Conservation (phyloP, 1,140 invertebrate species). For the Maconellicoccus hirsutus region DNA sequence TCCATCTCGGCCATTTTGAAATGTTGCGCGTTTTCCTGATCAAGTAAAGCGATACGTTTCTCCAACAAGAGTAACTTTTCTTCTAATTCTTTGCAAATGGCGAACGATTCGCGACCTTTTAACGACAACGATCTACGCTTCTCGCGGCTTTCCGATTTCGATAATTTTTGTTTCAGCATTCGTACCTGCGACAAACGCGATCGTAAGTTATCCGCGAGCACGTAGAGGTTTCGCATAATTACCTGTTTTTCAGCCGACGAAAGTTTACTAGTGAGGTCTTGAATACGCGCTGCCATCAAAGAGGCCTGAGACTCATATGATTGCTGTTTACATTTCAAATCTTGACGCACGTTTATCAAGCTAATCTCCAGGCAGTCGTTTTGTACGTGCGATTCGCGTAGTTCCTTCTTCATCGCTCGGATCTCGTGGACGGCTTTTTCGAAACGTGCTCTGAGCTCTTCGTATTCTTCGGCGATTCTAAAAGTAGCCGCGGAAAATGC, state of each 20-base stretch:
- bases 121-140: conserved; percentile 66
- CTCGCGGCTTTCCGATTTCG: conserved; percentile 61
- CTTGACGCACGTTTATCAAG: conserved; percentile 57
- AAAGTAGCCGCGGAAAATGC: too few relatives aligned
- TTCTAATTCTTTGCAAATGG: conserved; percentile 67
- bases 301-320: conserved; percentile 60
- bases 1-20: conserved; percentile 34
- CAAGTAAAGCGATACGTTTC: conserved; percentile 55
- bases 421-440: conserved; percentile 74
- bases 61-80: conserved; percentile 68
- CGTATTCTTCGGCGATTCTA: conserved; percentile 66
- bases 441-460: conserved; percentile 58
- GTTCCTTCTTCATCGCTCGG: conserved; percentile 62
- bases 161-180: conserved; percentile 61
- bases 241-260: conserved; percentile 65
- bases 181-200: conserved; percentile 46
- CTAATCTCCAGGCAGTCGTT: conserved; percentile 67
- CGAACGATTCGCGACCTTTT: conserved; percentile 64
- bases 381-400: conserved; percentile 64
- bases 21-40: conserved; percentile 39
- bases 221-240: background rate
- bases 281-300: conserved; percentile 68
- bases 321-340: conserved; percentile 51
- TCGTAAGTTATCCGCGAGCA: background rate
- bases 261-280: conserved; percentile 71